Percentiles rank a stretch among this genome's conserved stretches.
Conservation (phyloP, 2,113 vertebrate genomes). For the Catagonus wagneri region DNA sequence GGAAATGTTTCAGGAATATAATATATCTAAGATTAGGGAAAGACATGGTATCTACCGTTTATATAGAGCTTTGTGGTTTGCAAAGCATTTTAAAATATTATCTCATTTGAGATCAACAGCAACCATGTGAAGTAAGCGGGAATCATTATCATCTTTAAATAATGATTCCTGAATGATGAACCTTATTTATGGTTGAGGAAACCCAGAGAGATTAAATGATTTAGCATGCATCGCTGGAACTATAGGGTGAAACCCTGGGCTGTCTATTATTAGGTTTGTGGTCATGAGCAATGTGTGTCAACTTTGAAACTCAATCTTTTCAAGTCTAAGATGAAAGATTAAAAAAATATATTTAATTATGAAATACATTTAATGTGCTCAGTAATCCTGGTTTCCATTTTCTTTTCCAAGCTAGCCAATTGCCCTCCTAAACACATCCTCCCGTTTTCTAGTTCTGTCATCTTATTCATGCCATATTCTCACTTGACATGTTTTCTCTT, state of each 20-base stretch:
- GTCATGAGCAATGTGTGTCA: background rate
- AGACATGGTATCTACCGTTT: background rate
- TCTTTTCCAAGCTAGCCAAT: background rate
- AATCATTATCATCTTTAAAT: constrained; percentile 1
- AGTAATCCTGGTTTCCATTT: background rate
- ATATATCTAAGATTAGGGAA: background rate
- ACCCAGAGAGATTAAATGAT: constrained; percentile 11
- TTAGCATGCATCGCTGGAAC: background rate
- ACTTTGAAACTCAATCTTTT: background rate
- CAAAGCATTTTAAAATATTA: background rate
- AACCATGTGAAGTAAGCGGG: background rate
- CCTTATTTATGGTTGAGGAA: background rate
- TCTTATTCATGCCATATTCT: background rate
- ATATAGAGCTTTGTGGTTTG: background rate
- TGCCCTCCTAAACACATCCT: background rate
- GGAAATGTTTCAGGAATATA: background rate
- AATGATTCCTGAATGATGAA: background rate
- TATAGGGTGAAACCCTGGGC: background rate
- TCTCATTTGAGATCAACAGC: background rate
- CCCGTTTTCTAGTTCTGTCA: background rate
- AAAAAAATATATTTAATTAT: background rate
- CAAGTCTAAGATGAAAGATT: background rate
- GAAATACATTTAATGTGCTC: background rate
- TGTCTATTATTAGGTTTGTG: background rate
- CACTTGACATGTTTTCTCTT: background rate